Evolutionary conservation across 2,888 invertebrate species (phyloP).

Genomic region (Eupsilia transversa): DNA sequence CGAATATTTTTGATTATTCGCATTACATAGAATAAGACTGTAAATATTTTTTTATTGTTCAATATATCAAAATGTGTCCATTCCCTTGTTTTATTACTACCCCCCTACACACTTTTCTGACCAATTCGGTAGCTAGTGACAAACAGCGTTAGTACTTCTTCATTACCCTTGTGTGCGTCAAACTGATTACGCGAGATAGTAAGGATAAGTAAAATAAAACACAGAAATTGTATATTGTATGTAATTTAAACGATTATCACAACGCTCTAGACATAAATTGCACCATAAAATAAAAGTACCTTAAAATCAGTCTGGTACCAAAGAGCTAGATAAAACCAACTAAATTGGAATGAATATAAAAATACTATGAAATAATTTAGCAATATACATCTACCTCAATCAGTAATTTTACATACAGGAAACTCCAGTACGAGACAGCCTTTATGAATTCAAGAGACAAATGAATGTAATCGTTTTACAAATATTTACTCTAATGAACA

Average conservation of each 20-base stretch:
- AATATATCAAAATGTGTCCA: conserved; percentile 77
- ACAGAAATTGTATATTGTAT: conserved; percentile 85
- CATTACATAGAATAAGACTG: conserved; percentile 75
- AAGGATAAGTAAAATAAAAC: conserved; percentile 61
- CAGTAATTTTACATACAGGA: conserved; percentile 84
- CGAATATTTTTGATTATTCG: conserved; percentile 65
- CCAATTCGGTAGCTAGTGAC: background rate
- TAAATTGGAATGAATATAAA: conserved; percentile 89
- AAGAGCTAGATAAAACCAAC: conserved; percentile 87
- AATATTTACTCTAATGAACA: conserved; percentile 89
- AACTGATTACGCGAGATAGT: background rate
- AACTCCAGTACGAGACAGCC: conserved; percentile 86
- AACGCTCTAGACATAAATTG: conserved; percentile 91
- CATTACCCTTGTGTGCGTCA: background rate
- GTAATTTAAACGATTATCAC: conserved; percentile 91
- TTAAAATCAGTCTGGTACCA: conserved; percentile 90
- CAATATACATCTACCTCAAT: conserved; percentile 85
- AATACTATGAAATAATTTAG: conserved; percentile 90
- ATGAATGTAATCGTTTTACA: conserved; percentile 85
- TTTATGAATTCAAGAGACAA: conserved; percentile 82
- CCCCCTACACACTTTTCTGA: background rate
- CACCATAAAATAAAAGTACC: conserved; percentile 91
- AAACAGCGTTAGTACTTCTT: too few relatives aligned
- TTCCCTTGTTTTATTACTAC: conserved; percentile 64
- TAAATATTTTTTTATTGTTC: conserved; percentile 86